Percentiles rank a stretch among this genome's conserved stretches.
Conservation (phyloP, 1,140 invertebrate genomes). For the Macrotrachela quadricornifera region DNA sequence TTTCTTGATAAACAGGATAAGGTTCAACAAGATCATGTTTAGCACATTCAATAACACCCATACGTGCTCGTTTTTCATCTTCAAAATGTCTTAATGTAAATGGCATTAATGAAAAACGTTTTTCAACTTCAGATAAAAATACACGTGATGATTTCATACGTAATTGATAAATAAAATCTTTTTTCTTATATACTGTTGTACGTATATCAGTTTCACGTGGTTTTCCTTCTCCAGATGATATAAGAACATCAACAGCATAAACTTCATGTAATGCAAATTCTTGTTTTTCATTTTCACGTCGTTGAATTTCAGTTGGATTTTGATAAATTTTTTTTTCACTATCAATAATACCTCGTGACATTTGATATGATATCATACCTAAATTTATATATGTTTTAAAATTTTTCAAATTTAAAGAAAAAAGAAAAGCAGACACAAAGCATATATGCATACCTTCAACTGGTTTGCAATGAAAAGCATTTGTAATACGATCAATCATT, state of each 20-base stretch:
- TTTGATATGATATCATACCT: constrained; percentile 61
- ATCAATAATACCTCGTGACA: constrained; percentile 58
- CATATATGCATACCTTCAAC: constrained; percentile 63
- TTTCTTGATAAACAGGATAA: constrained; percentile 61
- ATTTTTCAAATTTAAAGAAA: too few species aligned
- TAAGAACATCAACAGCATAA: constrained; percentile 88
- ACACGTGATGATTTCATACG: constrained; percentile 72
- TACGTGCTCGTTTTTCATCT: constrained; percentile 84
- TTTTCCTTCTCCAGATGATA: constrained; percentile 69
- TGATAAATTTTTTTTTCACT: constrained; percentile 97
- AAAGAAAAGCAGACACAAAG: too few species aligned
- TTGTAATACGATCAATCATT: constrained; percentile 71
- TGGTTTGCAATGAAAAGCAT: constrained; percentile 80
- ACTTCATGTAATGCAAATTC: constrained; percentile 89
- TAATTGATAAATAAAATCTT: constrained; percentile 63
- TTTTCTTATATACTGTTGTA: constrained; percentile 94
- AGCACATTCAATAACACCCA: constrained; percentile 92
- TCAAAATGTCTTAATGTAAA: constrained; percentile 59
- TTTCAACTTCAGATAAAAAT: constrained; percentile 71
- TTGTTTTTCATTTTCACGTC: constrained; percentile 89
- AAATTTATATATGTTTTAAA: neutral
- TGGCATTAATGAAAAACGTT: constrained; percentile 76
- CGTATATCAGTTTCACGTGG: constrained; percentile 64
- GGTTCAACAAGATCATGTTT: constrained; percentile 91
- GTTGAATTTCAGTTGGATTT: constrained; percentile 86